Conservation (phyloP, 2,797 vertebrate genomes). For the Karalla daura region DNA sequence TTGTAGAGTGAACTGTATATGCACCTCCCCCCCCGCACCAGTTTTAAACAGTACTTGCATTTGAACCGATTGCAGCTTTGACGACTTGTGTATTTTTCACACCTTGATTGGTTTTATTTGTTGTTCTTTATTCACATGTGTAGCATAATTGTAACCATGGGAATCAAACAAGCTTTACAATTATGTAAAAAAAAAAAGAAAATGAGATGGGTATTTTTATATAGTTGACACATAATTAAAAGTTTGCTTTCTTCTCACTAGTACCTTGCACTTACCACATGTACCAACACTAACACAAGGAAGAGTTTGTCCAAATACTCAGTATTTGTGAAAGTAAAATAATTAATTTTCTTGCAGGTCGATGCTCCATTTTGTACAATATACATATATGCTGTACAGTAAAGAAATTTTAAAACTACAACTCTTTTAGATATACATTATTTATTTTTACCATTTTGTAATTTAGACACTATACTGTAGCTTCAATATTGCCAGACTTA, state of each 20-base stretch:
- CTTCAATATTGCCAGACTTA: conserved; percentile 95
- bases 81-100: conserved; percentile 54
- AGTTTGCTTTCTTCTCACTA: conserved; percentile 87
- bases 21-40: conserved; percentile 35
- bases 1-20: conserved; percentile 21
- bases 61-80: conserved; percentile 51
- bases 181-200: conserved; percentile 76
- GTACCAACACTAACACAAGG: conserved; percentile 88
- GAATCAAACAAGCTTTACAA: conserved; percentile 84
- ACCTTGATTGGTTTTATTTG: conserved; percentile 67
- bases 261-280: conserved; percentile 91
- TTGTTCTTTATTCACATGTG: conserved; percentile 71
- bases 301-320: conserved; percentile 84
- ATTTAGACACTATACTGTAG: conserved; percentile 97
- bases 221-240: conserved; percentile 86
- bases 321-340: conserved; percentile 89
- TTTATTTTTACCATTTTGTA: conserved; percentile 99
- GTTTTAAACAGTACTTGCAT: conserved; percentile 37
- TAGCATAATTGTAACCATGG: conserved; percentile 75
- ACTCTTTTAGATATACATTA: conserved; percentile 96
- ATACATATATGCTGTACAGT: conserved; percentile 92
- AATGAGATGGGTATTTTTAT: conserved; percentile 87
- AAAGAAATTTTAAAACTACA: conserved; percentile 85
- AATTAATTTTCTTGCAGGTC: conserved; percentile 88
- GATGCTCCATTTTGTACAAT: conserved; percentile 95